Base-by-base conservation (phyloP, 2,888 invertebrate species). In the Mystacides longicornis region DNA sequence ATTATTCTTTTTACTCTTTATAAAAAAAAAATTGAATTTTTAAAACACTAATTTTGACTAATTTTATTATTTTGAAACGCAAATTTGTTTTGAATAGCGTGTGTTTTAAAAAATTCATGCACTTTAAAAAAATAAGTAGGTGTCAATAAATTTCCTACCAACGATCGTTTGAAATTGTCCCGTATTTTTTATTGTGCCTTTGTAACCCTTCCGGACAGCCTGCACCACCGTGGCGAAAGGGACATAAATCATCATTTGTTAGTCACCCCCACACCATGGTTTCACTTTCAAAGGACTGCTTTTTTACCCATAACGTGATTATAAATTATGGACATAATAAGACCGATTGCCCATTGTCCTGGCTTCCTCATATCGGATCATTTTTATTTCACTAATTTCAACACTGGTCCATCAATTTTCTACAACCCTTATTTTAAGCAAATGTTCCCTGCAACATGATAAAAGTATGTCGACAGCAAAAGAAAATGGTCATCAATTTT, bases 161-260 rank as follows among this genome's bases (percentile, higher is more conserved):
- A n/a, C 7, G 37, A 37, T 16, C 37, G 16, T 37, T 37, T 37
- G 3, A 37, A 37, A 37, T 37, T 37, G 4, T 3, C 16, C 27
- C 5, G 14, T 37, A 14, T 37, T 37, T 7, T 37, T 7, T 37
- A 16, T n/a, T n/a, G n/a, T n/a, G n/a, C n/a, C n/a, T n/a, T n/a
- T n/a, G 18, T 7, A 45, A 45, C 45, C 45, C 45, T 45, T 45
- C 20, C 46, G 3, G 23, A 23, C 42, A 46, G 54, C 42, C 48
- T 46, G 50, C 52, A 54, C 52, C 18, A 46, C 57, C 60, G 54
- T 54, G 45, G 48, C 56, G 56, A 60, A 60, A 60, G 60, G 57
- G 58, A 56, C 54, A 58, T 60, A 60, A 60, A 60, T 60, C 58
- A 60, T 50, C 23, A 37, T 37, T 14, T 16, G 16, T 37, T 14